Evolutionary conservation across 2,797 vertebrate genomes (phyloP).

Genomic region (Gambusia yucatana): DNA sequence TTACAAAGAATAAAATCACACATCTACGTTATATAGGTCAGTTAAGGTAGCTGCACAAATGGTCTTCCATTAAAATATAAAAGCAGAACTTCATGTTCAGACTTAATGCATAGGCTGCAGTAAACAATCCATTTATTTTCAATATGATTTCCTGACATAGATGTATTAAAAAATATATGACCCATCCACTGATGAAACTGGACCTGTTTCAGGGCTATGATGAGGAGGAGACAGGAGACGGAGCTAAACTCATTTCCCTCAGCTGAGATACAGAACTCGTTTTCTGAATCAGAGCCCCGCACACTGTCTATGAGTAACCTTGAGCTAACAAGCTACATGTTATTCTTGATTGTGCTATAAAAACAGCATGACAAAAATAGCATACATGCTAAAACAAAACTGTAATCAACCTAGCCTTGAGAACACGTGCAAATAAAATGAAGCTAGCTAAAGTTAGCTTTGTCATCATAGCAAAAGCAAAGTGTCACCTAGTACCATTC

Average conservation of each 20-base stretch:
- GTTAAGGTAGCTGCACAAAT: no score
- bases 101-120: neutral
- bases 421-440: neutral
- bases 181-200: neutral
- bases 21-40: no score
- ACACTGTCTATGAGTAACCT: neutral
- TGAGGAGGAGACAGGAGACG: neutral
- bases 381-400: neutral
- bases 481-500: neutral
- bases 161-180: neutral
- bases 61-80: no score
- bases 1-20: no score
- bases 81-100: neutral
- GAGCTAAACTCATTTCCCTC: neutral
- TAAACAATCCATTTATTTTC: neutral
- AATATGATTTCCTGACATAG: neutral
- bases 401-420: neutral
- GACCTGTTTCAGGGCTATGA: neutral
- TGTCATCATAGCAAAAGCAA: neutral
- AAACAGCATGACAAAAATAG: neutral
- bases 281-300: neutral
- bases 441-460: neutral
- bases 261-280: neutral
- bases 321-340: neutral
- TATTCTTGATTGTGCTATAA: neutral